Evolutionary conservation across 2,113 vertebrate genomes (phyloP).

Genomic region (Suncus etruscus): DNA sequence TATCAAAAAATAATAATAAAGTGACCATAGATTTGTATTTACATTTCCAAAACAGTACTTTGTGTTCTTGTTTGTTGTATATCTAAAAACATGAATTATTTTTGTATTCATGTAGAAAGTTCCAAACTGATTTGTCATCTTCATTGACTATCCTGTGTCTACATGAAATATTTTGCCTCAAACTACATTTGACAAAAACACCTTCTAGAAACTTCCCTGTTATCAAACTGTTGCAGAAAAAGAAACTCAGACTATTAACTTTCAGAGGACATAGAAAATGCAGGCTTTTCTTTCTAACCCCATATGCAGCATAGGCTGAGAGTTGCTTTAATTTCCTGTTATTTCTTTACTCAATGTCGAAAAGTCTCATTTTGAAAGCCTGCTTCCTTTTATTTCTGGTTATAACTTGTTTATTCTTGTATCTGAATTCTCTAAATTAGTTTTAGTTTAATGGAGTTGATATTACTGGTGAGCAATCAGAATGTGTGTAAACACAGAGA

Average conservation of each 20-base stretch:
- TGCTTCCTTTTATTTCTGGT: background rate
- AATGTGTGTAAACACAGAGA: background rate
- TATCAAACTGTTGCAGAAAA: background rate
- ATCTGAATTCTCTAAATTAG: background rate
- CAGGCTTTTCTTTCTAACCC: background rate
- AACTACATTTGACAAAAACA: background rate
- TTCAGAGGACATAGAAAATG: accelerated
- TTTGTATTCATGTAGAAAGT: background rate
- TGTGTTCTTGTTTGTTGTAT: no score
- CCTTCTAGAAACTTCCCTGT: background rate
- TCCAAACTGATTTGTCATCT: background rate
- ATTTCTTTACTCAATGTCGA: background rate
- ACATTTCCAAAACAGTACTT: no score
- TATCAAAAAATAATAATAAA: no score
- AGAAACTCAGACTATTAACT: accelerated
- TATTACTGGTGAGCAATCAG: background rate
- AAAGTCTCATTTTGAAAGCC: background rate
- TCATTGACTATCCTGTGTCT: no score
- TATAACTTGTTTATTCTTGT: background rate
- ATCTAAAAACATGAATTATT: background rate
- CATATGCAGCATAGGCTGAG: background rate
- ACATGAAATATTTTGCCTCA: background rate
- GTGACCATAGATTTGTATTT: no score
- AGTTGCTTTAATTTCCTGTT: background rate
- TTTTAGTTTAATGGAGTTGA: background rate